These are phyloP conservation scores for Drosophila tanythrix DNA, from an alignment of 2,888 invertebrate genomes.

Conservation along the genomic window DNA sequence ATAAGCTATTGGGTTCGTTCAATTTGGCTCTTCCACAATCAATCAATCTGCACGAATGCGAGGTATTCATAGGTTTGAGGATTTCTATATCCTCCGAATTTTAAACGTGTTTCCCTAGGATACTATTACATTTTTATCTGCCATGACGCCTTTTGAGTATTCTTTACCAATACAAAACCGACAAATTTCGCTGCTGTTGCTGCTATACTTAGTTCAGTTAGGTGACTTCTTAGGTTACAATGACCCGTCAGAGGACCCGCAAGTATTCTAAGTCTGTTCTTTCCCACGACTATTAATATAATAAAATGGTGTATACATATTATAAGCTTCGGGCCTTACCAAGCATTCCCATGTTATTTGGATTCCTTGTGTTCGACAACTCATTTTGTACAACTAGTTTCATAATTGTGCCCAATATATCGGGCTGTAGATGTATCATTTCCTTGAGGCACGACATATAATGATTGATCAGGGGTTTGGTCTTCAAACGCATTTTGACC, in stretches of 20 bases:
- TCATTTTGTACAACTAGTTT: constrained; percentile 98
- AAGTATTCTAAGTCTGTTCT: not conserved
- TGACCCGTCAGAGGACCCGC: not conserved
- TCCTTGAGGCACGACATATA: constrained; percentile 96
- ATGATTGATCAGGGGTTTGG: constrained; percentile 95
- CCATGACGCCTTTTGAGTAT: not conserved
- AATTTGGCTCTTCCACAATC: too few relatives aligned
- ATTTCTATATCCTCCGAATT: too few relatives aligned
- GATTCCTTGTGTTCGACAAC: constrained; percentile 95
- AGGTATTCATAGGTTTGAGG: not conserved
- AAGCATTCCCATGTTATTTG: constrained; percentile 97
- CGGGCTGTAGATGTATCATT: constrained; percentile 93
- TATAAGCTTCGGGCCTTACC: constrained; percentile 64
- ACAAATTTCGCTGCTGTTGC: not conserved
- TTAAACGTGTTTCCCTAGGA: not conserved
- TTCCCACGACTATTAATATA: not conserved
- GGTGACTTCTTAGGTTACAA: not conserved
- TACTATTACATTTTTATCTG: not conserved
- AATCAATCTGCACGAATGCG: not conserved
- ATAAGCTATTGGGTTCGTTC: too few relatives aligned
- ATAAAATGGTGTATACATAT: not conserved
- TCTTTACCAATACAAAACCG: not conserved
- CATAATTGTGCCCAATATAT: constrained; percentile 93
- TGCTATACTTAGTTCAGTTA: not conserved
- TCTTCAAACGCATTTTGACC: constrained; percentile 96